Conservation (phyloP, 2,113 vertebrate species). For the Myocastor coypus region DNA sequence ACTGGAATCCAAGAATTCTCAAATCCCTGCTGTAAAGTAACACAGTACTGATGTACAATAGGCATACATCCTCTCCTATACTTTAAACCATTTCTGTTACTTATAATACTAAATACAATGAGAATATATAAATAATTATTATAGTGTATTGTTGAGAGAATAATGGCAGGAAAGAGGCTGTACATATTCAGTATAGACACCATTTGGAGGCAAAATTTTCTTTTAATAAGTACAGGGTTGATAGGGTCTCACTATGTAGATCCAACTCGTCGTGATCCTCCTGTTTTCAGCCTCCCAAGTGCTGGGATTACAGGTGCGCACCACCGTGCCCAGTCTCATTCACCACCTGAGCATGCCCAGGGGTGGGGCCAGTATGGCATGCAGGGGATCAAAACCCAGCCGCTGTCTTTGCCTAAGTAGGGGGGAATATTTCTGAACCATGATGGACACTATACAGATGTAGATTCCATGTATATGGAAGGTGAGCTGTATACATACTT, state of each 20-base stretch:
- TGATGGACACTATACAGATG: background rate
- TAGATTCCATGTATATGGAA: background rate
- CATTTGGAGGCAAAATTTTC: background rate
- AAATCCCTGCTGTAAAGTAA: background rate
- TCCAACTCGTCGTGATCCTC: no score
- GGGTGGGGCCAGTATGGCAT: no score
- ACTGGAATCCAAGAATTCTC: background rate
- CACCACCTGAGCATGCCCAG: no score
- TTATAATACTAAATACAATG: background rate
- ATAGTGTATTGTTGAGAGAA: background rate
- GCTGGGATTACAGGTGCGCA: no score
- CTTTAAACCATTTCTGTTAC: background rate
- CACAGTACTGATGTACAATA: background rate
- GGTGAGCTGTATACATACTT: background rate
- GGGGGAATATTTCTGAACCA: background rate
- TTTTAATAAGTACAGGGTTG: no score
- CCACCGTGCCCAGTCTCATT: no score
- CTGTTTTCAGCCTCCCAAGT: no score
- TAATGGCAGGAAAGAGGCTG: background rate
- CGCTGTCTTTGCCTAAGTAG: background rate
- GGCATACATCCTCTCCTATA: no score
- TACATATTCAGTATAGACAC: background rate
- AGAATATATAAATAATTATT: background rate
- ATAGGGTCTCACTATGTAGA: no score
- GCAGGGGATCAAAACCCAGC: no score